These are phyloP conservation scores for Podarcis raffonei DNA, from an alignment of 2,113 vertebrate species.

Conservation along the genomic window DNA sequence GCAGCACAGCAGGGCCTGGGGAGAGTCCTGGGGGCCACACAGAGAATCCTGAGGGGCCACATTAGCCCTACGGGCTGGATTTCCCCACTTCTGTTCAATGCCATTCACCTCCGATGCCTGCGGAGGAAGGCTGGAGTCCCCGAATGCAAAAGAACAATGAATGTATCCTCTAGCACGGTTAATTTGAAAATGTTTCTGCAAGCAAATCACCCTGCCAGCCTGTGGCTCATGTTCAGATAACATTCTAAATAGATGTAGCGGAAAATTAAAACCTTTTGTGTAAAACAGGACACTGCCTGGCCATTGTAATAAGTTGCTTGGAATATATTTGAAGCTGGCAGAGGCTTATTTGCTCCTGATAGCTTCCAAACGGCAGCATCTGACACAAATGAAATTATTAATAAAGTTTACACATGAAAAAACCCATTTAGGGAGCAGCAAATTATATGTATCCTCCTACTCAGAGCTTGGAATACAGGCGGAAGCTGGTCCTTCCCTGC, in stretches of 20 bases:
- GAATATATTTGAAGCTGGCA: not conserved
- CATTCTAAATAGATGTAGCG: accelerated
- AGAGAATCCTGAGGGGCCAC: no score
- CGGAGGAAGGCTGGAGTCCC: not conserved
- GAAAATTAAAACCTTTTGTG: not conserved
- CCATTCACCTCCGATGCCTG: no score
- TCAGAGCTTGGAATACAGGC: not conserved
- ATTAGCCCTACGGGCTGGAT: no score
- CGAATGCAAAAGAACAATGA: not conserved
- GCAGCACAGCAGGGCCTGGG: no score
- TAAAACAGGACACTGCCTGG: not conserved
- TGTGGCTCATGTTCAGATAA: accelerated
- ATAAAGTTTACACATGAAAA: slow-evolving; percentile 9
- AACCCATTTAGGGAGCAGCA: not conserved
- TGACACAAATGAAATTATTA: slow-evolving; percentile 8
- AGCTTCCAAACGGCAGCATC: not conserved
- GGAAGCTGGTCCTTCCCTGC: not conserved
- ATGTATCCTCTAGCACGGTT: no score
- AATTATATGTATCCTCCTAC: not conserved
- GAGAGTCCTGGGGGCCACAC: no score
- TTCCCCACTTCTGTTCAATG: no score
- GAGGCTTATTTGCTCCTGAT: not conserved
- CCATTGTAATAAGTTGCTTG: not conserved
- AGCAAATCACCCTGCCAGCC: not conserved
- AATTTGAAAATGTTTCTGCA: not conserved